Conservation (phyloP, 1,140 invertebrate species). For the Lepidotrigona ventralis region DNA sequence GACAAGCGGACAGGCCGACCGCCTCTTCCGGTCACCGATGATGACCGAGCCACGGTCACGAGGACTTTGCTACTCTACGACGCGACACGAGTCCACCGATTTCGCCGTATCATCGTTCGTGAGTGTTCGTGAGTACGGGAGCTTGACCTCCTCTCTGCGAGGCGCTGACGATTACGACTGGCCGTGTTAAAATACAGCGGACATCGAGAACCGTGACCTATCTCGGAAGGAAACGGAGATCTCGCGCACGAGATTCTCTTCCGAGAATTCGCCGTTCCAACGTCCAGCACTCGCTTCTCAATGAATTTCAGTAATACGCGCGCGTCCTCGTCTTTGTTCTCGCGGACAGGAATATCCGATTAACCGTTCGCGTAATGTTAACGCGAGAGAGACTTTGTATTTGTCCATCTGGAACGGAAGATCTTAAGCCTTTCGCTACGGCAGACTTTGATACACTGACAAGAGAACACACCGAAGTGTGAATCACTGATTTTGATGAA, state of each 20-base stretch:
- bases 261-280: constrained; percentile 11
- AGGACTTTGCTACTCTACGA: constrained; percentile 24
- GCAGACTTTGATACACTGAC: no score
- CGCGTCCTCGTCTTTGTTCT: neutral
- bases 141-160: constrained; percentile 24
- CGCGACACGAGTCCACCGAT: constrained; percentile 33
- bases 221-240: constrained; percentile 2
- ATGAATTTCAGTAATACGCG: constrained; percentile 6
- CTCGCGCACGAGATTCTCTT: constrained; percentile 11
- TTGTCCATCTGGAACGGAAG: neutral
- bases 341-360: neutral
- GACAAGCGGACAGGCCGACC: neutral
- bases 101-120: constrained; percentile 38
- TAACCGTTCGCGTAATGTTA: neutral
- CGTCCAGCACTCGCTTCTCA: neutral
- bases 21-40: constrained; percentile 3
- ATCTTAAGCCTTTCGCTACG: no score
- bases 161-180: constrained; percentile 51
- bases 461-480: no score
- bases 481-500: no score
- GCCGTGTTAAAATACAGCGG: constrained; percentile 5
- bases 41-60: constrained; percentile 9
- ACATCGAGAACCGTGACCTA: neutral
- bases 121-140: constrained; percentile 12
- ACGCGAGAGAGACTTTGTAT: no score